Evolutionary conservation across 2,888 invertebrate genomes (phyloP), one percentile per base, ranked within the genome.

Genomic region (Ornithoptera alexandrae): DNA sequence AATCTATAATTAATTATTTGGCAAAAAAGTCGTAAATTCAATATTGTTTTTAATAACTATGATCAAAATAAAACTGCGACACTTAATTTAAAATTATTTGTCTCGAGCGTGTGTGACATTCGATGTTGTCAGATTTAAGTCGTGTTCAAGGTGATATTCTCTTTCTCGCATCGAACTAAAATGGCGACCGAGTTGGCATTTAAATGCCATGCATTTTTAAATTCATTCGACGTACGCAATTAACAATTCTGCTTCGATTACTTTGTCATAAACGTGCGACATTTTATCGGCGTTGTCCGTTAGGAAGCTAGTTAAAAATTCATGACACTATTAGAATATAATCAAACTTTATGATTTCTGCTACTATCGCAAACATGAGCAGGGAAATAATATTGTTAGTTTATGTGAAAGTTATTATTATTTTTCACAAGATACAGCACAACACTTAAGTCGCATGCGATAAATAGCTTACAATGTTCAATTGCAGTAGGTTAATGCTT

Each of bases 151-250:
- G 92, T 86, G 90, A 91, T 89, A 90, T 89, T 87, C 89, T 87
- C 90, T 88, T 87, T 87, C 86, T 88, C 84, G 83, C 82, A 82
- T 84, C 86, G 88, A 82, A 82, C 86, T 85, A 88, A 90, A 89
- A 90, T 90, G 91, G 92, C 91, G 90, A 80, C 86, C 80, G 81
- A 80, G 84, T 84, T 92, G 92, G 88, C 91, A 92, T 92, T 92
- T 92, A 92, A 92, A 92, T 92, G 92, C 91, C 92, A 92, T 89
- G 86, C 88, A 85, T 91, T 92, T 92, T 92, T 91, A 90, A 88
- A 91, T 87, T 88, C 89, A 87, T 86, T 79, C 87, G 83, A 84
- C 86, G 85, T 84, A 86, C 82, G 86, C 85, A 92, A 91, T 92
- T 90, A 91, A 88, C 86, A 87, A 88, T 88, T 86, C 83, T 81